Conservation (phyloP, 1,140 invertebrate species). For the Sycophila sp. region DNA sequence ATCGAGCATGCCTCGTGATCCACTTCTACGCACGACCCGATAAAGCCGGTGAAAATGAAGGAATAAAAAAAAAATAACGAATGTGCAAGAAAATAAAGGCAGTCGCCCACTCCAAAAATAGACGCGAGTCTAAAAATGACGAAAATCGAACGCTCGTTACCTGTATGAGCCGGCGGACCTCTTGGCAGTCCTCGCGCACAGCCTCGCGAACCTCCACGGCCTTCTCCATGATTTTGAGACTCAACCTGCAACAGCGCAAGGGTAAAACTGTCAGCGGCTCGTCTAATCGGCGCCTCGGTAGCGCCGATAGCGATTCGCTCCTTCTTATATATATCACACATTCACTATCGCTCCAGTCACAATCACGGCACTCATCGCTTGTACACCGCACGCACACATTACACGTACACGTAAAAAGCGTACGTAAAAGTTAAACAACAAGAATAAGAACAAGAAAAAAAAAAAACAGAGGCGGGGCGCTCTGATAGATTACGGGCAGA, state of each 20-base stretch:
- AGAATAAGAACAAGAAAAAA: not conserved
- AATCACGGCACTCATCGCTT: not conserved
- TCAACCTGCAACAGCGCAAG: constrained; percentile 7
- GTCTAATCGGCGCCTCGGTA: too few species aligned
- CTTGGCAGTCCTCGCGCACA: constrained; percentile 61
- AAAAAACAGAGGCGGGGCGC: not conserved
- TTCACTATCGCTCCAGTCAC: not conserved
- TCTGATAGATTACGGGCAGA: constrained; percentile 25
- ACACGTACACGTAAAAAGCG: too few species aligned
- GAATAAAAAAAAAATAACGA: not conserved
- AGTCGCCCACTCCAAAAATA: not conserved
- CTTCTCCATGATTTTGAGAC: constrained; percentile 37
- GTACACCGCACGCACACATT: too few species aligned
- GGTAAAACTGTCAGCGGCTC: too few species aligned
- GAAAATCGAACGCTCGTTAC: constrained; percentile 50
- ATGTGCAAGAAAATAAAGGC: not conserved
- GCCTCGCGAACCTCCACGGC: constrained; percentile 58
- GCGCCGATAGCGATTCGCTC: too few species aligned
- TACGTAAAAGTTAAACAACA: too few species aligned
- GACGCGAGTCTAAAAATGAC: not conserved
- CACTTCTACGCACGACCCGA: too few species aligned
- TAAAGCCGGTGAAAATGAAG: too few species aligned
- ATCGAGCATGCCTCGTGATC: too few species aligned
- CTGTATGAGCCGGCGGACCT: constrained; percentile 65
- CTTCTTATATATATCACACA: too few species aligned